Conservation (phyloP, 2,888 invertebrate species). For the Crematogaster levior region DNA sequence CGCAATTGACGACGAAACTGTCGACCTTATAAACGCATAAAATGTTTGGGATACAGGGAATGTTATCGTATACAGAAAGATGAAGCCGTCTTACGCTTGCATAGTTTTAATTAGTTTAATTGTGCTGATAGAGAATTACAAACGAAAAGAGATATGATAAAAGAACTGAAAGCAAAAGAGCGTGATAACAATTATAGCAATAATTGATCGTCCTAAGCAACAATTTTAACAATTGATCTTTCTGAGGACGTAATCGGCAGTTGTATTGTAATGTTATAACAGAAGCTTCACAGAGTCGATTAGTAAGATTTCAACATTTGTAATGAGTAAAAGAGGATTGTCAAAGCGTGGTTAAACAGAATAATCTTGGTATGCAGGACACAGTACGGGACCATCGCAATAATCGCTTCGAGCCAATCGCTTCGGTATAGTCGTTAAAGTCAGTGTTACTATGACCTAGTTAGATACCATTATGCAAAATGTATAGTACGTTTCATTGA, state of each 20-base stretch:
- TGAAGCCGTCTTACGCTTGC: not conserved
- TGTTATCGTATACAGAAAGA: slow-evolving; percentile 22
- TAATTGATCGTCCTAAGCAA: slow-evolving; percentile 29
- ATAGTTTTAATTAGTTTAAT: not conserved
- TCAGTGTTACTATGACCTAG: not conserved
- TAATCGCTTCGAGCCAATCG: not conserved
- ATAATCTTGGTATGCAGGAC: not conserved
- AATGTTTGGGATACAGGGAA: slow-evolving; percentile 10
- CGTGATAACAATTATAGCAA: slow-evolving; percentile 59
- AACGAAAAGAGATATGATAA: slow-evolving; percentile 58
- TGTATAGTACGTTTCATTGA: slow-evolving; percentile 32
- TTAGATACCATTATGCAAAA: slow-evolving; percentile 40
- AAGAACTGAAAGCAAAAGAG: slow-evolving; percentile 34
- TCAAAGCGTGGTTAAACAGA: not conserved
- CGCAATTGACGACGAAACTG: not conserved
- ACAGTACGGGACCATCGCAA: not conserved
- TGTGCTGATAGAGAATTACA: slow-evolving; percentile 49
- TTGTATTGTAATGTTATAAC: not conserved
- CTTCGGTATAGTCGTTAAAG: slow-evolving; percentile 4
- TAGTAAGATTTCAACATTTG: not conserved
- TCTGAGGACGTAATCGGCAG: slow-evolving; percentile 25
- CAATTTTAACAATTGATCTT: slow-evolving; percentile 57
- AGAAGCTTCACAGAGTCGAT: not conserved
- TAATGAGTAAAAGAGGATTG: not conserved
- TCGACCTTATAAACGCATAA: not conserved